Percentiles rank a stretch among this genome's conserved stretches.
phyloP scores from a whole-genome alignment of 2,113 vertebrate species.

The Gymnorhina tibicen region DNA sequence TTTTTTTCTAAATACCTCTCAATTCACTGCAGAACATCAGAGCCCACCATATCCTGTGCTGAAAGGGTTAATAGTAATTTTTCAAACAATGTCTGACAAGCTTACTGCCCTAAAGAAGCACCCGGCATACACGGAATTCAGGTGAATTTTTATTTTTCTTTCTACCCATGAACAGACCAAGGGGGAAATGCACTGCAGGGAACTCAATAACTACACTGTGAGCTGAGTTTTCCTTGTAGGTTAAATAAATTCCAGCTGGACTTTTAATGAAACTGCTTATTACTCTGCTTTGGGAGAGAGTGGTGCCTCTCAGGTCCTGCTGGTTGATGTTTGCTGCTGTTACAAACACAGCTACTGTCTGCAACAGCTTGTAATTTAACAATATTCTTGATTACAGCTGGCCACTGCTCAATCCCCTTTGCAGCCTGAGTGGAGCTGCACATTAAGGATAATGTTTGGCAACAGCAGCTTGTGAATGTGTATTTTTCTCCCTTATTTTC shows the following conservation, averaged over 20 bases:
- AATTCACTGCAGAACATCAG: neutral
- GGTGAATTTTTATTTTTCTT: neutral
- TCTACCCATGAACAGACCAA: neutral
- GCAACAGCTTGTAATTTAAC: slow-evolving; percentile 30
- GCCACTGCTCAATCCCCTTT: neutral
- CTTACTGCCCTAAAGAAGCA: neutral
- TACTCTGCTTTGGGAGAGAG: neutral
- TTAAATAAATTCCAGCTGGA: neutral
- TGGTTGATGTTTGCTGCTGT: neutral
- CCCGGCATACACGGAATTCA: neutral
- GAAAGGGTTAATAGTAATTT: neutral
- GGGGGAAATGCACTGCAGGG: neutral
- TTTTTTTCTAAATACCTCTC: neutral
- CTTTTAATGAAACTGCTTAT: neutral
- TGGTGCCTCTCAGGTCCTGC: neutral
- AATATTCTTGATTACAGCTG: slow-evolving; percentile 29
- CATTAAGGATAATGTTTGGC: neutral
- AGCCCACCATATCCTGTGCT: neutral
- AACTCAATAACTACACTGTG: neutral
- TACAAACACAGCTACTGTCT: neutral
- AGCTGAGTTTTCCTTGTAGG: neutral
- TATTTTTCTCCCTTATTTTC: neutral
- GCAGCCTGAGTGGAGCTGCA: neutral
- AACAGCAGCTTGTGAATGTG: neutral
- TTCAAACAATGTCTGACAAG: neutral